Conservation (phyloP, 2,888 invertebrate genomes). For the Tipula confusa region DNA sequence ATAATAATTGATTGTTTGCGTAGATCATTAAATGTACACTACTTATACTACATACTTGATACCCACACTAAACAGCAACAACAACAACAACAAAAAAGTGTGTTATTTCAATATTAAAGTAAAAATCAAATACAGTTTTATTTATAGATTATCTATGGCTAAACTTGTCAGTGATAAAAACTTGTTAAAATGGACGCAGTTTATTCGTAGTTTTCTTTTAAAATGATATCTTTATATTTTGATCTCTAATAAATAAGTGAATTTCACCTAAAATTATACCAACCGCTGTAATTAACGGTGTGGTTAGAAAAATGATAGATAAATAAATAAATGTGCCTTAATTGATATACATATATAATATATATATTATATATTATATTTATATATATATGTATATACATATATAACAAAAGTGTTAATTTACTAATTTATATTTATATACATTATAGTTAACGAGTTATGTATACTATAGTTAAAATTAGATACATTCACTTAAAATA, state of each 20-base stretch:
- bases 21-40: not conserved
- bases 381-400: no score
- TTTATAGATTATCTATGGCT: constrained; percentile 25
- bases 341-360: no score
- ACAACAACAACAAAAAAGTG: not conserved
- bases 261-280: not conserved
- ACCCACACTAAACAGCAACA: constrained; percentile 5
- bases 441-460: not conserved
- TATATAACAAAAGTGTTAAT: not conserved
- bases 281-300: not conserved
- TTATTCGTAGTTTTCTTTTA: not conserved
- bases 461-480: not conserved
- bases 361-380: no score
- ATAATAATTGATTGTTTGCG: constrained; percentile 12
- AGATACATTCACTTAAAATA: not conserved
- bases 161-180: constrained; percentile 20
- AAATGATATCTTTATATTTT: not conserved
- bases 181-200: not conserved
- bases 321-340: not conserved
- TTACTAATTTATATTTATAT: not conserved
- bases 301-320: not conserved
- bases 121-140: constrained; percentile 20
- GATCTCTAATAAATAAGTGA: not conserved
- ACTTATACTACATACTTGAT: not conserved
- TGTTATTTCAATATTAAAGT: not conserved